These are phyloP conservation scores for Meloidogyne exigua DNA, from an alignment of 1,140 invertebrate species.

Conservation along the genomic window DNA sequence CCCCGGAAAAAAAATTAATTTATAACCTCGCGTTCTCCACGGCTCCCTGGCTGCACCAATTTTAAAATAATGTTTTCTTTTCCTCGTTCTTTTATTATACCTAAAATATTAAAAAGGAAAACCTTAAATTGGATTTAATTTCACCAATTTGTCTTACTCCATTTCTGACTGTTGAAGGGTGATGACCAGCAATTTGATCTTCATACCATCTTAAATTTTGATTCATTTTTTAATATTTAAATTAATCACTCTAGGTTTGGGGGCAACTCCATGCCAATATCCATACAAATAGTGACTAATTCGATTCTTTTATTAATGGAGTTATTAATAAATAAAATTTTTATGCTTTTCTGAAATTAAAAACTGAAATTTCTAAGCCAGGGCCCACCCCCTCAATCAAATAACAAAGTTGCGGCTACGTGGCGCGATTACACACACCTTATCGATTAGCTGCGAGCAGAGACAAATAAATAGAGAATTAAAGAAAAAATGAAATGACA, in stretches of 20 bases:
- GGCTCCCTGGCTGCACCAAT: slow-evolving; percentile 1
- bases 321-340: no score
- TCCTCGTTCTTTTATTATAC: slow-evolving; percentile 19
- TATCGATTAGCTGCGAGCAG: no score
- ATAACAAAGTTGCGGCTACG: no score
- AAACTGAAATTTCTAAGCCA: no score
- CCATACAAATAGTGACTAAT: background rate
- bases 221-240: background rate
- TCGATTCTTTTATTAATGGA: no score
- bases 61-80: slow-evolving; percentile 13
- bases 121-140: slow-evolving; percentile 1
- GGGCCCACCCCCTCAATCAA: no score
- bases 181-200: slow-evolving; percentile 63
- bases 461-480: no score
- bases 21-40: background rate
- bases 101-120: slow-evolving; percentile 16
- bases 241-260: background rate
- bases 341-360: no score
- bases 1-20: background rate
- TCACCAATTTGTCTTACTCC: slow-evolving; percentile 59
- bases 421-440: no score
- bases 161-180: slow-evolving; percentile 59
- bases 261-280: background rate
- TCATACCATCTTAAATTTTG: slow-evolving; percentile 52
- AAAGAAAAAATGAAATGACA: background rate